Evolutionary conservation across 2,888 invertebrate genomes (phyloP).

Genomic region (Dicyrtomina minuta): DNA sequence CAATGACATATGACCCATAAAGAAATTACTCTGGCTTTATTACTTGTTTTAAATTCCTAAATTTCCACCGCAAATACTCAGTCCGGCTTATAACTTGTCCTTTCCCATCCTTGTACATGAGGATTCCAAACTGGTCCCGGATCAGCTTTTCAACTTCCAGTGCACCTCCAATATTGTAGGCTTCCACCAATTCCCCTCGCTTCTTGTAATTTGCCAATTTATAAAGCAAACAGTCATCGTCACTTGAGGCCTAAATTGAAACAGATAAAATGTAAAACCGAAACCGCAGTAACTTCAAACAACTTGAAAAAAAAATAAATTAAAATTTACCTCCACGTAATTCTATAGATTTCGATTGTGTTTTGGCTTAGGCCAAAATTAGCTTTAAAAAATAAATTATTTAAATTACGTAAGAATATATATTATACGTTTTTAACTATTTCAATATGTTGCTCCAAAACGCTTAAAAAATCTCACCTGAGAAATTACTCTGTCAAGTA

Average conservation of each 20-base stretch:
- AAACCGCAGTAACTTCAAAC: too few relatives aligned
- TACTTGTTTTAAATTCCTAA: too few relatives aligned
- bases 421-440: too few relatives aligned
- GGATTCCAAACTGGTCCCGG: slow-evolving; percentile 78
- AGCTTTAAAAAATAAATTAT: too few relatives aligned
- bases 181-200: slow-evolving; percentile 82
- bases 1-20: too few relatives aligned
- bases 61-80: slow-evolving; percentile 88
- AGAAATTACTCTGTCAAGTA: slow-evolving; percentile 85
- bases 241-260: slow-evolving; percentile 62
- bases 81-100: slow-evolving; percentile 83
- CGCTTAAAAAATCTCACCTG: too few relatives aligned
- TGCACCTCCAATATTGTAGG: slow-evolving; percentile 81
- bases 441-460: too few relatives aligned
- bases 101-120: slow-evolving; percentile 84
- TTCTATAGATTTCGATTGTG: not conserved
- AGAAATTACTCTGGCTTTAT: too few relatives aligned
- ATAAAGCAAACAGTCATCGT: slow-evolving; percentile 83
- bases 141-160: slow-evolving; percentile 71
- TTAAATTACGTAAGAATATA: too few relatives aligned
- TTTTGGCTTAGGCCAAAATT: not conserved
- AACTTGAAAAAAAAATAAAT: too few relatives aligned
- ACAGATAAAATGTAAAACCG: slow-evolving; percentile 7
- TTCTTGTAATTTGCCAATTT: slow-evolving; percentile 85
- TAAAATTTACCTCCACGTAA: not conserved